phyloP scores from a whole-genome alignment of 2,113 vertebrate genomes.

The Myrmecophaga tridactyla region DNA sequence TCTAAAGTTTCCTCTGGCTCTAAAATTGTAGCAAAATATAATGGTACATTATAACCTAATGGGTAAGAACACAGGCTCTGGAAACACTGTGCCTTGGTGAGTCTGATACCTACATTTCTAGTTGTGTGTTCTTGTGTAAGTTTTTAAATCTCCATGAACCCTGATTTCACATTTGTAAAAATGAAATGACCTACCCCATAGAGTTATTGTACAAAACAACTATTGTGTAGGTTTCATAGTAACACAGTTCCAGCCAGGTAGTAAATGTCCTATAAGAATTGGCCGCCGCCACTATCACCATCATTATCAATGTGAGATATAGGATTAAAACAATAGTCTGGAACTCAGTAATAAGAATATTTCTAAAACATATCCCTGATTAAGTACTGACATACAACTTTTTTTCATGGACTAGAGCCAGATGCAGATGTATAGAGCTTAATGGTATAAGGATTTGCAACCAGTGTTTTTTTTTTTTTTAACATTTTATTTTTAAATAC shows the following conservation, averaged over 20 bases:
- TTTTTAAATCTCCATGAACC: background rate
- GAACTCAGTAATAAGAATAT: background rate
- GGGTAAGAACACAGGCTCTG: fast-evolving
- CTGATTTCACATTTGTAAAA: background rate
- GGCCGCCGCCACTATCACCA: background rate
- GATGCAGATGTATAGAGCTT: background rate
- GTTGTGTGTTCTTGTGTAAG: background rate
- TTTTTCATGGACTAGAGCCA: background rate
- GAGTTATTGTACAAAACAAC: background rate
- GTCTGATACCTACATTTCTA: background rate
- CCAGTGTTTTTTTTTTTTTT: background rate
- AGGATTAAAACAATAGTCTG: background rate
- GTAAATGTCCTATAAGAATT: background rate
- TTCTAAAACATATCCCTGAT: background rate
- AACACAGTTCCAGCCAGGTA: background rate
- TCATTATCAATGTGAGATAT: background rate
- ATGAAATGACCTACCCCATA: background rate
- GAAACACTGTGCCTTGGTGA: background rate
- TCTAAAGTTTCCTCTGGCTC: background rate
- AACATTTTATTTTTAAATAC: no score
- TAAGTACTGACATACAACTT: background rate
- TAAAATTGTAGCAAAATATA: background rate
- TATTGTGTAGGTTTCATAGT: no score
- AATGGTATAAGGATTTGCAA: background rate
- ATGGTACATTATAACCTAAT: background rate